Conservation (phyloP, 2,888 invertebrate species). For the Ochropacha duplaris region DNA sequence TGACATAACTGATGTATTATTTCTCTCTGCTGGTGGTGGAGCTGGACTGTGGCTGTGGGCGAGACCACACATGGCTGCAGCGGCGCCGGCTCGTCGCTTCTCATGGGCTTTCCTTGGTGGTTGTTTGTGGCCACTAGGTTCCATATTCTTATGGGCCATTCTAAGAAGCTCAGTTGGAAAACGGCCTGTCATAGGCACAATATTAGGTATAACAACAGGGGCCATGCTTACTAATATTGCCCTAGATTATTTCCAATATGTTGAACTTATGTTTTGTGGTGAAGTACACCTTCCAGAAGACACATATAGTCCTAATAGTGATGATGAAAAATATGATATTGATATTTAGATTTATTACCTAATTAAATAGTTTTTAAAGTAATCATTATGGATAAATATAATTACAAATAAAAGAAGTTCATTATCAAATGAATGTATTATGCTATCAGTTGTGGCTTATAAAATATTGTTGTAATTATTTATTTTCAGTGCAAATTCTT, state of each 20-base stretch:
- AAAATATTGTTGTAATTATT: background rate
- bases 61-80: constrained; percentile 88
- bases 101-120: constrained; percentile 90
- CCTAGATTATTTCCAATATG: constrained; percentile 84
- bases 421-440: no score
- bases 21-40: constrained; percentile 91
- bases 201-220: constrained; percentile 88
- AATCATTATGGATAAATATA: no score
- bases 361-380: constrained; percentile 6
- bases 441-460: background rate
- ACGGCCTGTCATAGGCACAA: constrained; percentile 85
- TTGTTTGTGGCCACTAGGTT: constrained; percentile 93
- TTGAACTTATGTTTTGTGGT: constrained; percentile 83
- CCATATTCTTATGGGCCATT: constrained; percentile 94
- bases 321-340: constrained; percentile 81
- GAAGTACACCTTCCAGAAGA: constrained; percentile 77
- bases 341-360: constrained; percentile 52
- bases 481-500: background rate
- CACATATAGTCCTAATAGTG: constrained; percentile 74
- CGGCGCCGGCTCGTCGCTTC: constrained; percentile 84
- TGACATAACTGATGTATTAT: constrained; percentile 91
- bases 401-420: no score
- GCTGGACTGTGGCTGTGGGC: constrained; percentile 92
- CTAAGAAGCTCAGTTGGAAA: constrained; percentile 90
- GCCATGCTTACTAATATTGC: constrained; percentile 85